A percentile compares a stretch with the other conserved stretches of the same genome.
Conservation (phyloP, 2,113 vertebrate genomes). For the Lepus americanus region DNA sequence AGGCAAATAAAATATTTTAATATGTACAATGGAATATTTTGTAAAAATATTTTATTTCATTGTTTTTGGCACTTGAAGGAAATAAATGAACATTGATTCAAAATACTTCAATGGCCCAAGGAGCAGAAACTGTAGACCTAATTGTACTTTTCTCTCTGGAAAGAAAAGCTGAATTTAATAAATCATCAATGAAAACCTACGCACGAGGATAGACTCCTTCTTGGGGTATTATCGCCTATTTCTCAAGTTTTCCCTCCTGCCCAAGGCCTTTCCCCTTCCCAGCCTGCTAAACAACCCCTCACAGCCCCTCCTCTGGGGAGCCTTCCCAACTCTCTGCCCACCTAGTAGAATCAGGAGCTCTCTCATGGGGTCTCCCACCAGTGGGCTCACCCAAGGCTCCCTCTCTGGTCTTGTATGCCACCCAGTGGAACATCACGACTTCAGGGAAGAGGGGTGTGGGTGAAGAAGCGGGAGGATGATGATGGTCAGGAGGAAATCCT, state of each 20-base stretch:
- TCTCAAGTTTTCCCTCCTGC: not conserved
- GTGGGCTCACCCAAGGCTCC: not conserved
- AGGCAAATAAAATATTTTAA: constrained; percentile 54
- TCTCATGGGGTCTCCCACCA: not conserved
- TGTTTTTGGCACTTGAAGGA: constrained; percentile 54
- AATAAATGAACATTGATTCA: constrained; percentile 46
- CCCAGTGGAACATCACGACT: not conserved
- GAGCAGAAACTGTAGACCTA: constrained; percentile 60
- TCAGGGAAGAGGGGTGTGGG: not conserved
- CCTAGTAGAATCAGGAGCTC: not conserved
- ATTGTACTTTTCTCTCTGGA: constrained; percentile 37
- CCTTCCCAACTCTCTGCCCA: not conserved
- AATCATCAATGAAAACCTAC: not conserved
- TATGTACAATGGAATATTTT: constrained; percentile 31
- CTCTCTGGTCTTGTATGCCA: not conserved
- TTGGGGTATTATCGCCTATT: not conserved
- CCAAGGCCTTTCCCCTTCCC: not conserved
- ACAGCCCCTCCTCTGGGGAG: not conserved
- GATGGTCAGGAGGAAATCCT: not conserved
- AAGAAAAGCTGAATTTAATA: constrained; percentile 34
- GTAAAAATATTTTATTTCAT: constrained; percentile 42
- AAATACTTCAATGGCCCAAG: constrained; percentile 9
- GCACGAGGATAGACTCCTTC: not conserved
- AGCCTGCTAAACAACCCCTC: not conserved
- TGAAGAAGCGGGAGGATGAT: not conserved